phyloP scores from a whole-genome alignment of 2,797 vertebrate genomes.

The Enteromius paludinosus region DNA sequence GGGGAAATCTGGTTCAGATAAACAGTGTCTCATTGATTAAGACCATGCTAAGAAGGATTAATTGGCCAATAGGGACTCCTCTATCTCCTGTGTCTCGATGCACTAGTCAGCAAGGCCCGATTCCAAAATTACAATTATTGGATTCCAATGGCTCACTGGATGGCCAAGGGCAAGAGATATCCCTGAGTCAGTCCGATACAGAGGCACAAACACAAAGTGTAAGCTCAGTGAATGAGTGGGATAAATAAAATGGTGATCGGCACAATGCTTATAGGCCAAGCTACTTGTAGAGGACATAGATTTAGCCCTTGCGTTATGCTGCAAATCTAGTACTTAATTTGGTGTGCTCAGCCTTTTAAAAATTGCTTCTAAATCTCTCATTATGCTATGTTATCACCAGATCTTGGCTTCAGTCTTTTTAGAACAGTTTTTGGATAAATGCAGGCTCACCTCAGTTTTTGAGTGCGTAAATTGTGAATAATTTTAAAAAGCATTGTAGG shows the following conservation, averaged over 20 bases:
- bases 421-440: not conserved
- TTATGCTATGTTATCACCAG: not conserved
- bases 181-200: conserved; percentile 69
- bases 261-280: not conserved
- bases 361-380: not conserved
- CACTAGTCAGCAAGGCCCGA: conserved; percentile 76
- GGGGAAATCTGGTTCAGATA: conserved; percentile 67
- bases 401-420: not conserved
- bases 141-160: conserved; percentile 75
- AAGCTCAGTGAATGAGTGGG: conserved; percentile 27
- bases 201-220: conserved; percentile 47
- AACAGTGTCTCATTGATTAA: conserved; percentile 81
- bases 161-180: conserved; percentile 68
- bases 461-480: not conserved
- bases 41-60: conserved; percentile 74
- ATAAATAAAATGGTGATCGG: conserved; percentile 33
- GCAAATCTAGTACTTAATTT: not conserved
- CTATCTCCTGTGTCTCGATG: conserved; percentile 72
- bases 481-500: not conserved
- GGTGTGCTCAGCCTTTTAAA: not conserved
- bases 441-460: not conserved
- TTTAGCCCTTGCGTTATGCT: not conserved
- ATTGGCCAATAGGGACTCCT: conserved; percentile 75
- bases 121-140: conserved; percentile 80
- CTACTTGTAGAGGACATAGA: not conserved